Evolutionary conservation across 2,888 invertebrate genomes (phyloP).

Genomic region (Fragum fragum): DNA sequence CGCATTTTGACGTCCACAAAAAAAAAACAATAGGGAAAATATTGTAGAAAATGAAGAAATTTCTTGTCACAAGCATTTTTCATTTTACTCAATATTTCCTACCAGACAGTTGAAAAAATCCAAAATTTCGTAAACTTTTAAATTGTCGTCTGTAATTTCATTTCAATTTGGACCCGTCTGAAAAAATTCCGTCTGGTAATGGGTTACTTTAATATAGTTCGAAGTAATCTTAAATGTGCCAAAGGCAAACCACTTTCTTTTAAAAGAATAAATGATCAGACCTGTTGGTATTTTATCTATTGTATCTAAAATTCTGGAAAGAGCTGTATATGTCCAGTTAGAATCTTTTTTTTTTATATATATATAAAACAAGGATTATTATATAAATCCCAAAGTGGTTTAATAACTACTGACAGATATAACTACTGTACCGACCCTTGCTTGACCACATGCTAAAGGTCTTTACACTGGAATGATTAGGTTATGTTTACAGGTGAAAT

Average conservation of each 20-base stretch:
- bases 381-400: conserved; percentile 46
- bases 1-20: no score
- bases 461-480: conserved; percentile 36
- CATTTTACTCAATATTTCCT: no score
- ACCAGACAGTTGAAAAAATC: no score
- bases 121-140: no score
- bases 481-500: conserved; percentile 28
- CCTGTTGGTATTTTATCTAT: conserved; percentile 57
- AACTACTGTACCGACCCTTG: conserved; percentile 32
- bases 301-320: conserved; percentile 57
- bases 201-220: no score
- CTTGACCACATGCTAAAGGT: conserved; percentile 35
- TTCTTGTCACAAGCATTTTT: no score
- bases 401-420: no score
- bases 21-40: no score
- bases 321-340: conserved; percentile 45
- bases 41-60: no score
- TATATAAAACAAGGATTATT: conserved; percentile 36
- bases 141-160: no score
- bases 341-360: conserved; percentile 38
- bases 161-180: no score
- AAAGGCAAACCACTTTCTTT: conserved; percentile 49
- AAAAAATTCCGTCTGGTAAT: no score
- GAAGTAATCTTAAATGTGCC: conserved; percentile 47
- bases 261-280: conserved; percentile 52